Evolutionary conservation across 2,797 vertebrate genomes (phyloP), one percentile per base, ranked within the genome.

Genomic region (Molothrus aeneus): DNA sequence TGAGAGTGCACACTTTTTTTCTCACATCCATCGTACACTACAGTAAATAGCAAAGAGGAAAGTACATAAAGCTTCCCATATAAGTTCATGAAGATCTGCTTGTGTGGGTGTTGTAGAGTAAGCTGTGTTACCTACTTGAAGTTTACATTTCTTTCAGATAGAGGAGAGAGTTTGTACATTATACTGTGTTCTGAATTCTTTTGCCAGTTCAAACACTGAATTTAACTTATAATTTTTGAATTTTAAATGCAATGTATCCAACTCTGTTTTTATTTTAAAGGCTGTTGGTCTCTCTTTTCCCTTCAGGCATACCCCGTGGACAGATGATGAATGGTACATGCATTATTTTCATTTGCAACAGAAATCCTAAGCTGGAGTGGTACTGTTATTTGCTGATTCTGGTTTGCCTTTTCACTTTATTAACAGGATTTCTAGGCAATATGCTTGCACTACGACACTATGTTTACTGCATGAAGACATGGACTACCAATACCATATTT

Each of bases 381-480:
- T 98, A 98, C 51, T 98, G 98, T 95, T 98, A 98, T 65, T 42
- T 98, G 77, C 87, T 98, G 78, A 83, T 98, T 87, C 82, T 96
- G 15, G 79, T 98, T 87, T 98, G 98, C 82, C 48, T 96, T 32
- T 80, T 97, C 21, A 97, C 96, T 38, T 90, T 98, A 69, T 94
- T 98, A 25, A 86, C 97, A 70, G 98, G 98, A 75, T 97, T 98
- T 92, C 85, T 98, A 70, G 98, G 98, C 84, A 99, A 98, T 56
- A 31, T 97, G 22, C 97, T 91, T 15, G 98, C 98, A 54, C 88
- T 98, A 8, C 59, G 96, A 84, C 97, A 98, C 96, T 98, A 98
- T 90, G 91, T 69, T 57, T 98, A 95, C 80, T 97, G 88, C 91
- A 90, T 68, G 77, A 98, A 97, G 82, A 97, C 95, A 68, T 96